These are phyloP conservation scores for Tipula confusa DNA, from an alignment of 2,888 invertebrate species.

Conservation along the genomic window DNA sequence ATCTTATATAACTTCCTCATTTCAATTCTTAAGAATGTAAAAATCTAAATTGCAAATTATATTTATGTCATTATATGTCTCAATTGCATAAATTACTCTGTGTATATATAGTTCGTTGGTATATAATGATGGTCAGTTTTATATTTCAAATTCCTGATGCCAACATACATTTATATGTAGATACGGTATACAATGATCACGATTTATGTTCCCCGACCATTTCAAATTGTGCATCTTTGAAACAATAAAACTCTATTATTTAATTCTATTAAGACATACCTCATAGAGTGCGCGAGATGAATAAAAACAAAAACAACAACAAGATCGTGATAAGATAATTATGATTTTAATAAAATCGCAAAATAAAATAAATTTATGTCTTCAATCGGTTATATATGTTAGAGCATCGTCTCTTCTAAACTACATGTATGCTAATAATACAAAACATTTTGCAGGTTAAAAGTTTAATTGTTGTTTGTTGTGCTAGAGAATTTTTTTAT, in stretches of 20 bases:
- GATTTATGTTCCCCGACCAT: background rate
- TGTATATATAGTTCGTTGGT: background rate
- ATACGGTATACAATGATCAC: background rate
- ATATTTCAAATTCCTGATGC: background rate
- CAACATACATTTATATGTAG: background rate
- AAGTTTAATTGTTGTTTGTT: slow-evolving; percentile 1
- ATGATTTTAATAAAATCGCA: background rate
- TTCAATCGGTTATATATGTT: background rate
- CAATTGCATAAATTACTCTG: background rate
- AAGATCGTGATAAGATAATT: slow-evolving; percentile 3
- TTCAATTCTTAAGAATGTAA: background rate
- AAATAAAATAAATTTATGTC: background rate
- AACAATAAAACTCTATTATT: background rate
- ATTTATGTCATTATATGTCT: slow-evolving; percentile 3
- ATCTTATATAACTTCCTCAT: background rate
- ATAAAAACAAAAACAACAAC: background rate
- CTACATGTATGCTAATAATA: background rate
- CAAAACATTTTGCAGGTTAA: background rate
- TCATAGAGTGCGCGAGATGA: background rate
- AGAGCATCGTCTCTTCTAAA: background rate
- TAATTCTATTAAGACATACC: slow-evolving; percentile 20
- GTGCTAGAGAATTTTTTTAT: background rate
- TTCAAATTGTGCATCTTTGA: background rate
- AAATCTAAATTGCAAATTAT: background rate
- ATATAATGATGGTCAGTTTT: background rate